phyloP scores from a whole-genome alignment of 2,797 vertebrate species.

The Hydrolagus colliei region DNA sequence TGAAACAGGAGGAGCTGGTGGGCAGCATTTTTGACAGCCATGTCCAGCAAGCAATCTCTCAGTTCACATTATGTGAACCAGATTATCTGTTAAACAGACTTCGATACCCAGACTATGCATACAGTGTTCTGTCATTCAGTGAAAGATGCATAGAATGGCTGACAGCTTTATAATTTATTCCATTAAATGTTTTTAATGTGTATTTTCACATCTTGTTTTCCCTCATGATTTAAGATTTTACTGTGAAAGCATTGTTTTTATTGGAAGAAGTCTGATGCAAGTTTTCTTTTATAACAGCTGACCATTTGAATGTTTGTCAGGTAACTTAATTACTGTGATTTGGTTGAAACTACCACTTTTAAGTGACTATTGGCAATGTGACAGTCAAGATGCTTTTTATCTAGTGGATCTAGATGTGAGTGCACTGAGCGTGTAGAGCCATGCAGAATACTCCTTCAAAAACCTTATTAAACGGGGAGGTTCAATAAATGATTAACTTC shows the following conservation, averaged over 20 bases:
- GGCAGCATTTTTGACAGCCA: background rate
- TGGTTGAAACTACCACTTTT: background rate
- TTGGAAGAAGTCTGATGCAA: too few species aligned
- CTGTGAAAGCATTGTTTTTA: background rate
- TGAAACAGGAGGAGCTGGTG: too few species aligned
- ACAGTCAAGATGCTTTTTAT: background rate
- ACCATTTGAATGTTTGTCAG: background rate
- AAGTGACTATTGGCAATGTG: background rate
- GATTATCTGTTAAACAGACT: background rate
- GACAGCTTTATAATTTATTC: background rate
- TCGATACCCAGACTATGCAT: constrained; percentile 1
- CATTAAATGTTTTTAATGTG: background rate
- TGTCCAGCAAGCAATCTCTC: background rate
- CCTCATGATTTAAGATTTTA: background rate
- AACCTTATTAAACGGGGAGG: too few species aligned
- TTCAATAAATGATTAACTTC: too few species aligned
- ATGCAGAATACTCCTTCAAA: background rate
- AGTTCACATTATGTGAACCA: background rate
- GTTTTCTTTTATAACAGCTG: background rate
- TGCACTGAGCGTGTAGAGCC: background rate
- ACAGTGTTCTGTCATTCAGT: background rate
- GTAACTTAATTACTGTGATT: background rate
- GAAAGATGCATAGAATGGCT: constrained; percentile 3
- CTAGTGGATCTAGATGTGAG: background rate
- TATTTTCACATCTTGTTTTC: constrained; percentile 5